These are phyloP conservation scores for Clinocottus analis DNA, from an alignment of 2,113 vertebrate species.

Conservation along the genomic window DNA sequence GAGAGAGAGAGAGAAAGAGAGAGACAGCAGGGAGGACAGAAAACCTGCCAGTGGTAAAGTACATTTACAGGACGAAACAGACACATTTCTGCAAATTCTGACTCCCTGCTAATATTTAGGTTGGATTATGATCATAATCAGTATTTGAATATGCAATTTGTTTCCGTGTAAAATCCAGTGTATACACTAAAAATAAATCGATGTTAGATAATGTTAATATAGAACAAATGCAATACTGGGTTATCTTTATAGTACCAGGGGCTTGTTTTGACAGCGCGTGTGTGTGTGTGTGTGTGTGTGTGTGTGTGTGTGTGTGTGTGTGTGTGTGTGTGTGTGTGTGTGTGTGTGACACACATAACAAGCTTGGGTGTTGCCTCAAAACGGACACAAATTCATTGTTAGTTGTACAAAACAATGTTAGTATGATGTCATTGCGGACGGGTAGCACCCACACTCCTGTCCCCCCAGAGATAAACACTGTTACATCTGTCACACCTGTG, in stretches of 20 bases:
- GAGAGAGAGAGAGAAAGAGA: not conserved
- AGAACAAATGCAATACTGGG: not conserved
- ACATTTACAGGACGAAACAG: slow-evolving; percentile 7
- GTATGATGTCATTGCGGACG: not conserved
- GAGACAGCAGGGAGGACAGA: slow-evolving; percentile 12
- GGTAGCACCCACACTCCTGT: not conserved
- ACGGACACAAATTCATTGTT: not conserved
- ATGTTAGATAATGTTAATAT: not conserved
- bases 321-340: too few species aligned
- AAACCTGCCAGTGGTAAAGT: slow-evolving; percentile 8
- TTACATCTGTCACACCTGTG: not conserved
- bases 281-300: too few species aligned
- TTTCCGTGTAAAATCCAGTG: not conserved
- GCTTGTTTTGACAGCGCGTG: not conserved
- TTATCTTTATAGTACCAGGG: not conserved
- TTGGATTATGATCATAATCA: not conserved
- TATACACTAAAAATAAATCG: not conserved
- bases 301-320: too few species aligned
- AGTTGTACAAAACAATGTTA: not conserved
- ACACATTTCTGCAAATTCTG: not conserved
- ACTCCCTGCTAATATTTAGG: not conserved
- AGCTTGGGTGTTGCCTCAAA: not conserved
- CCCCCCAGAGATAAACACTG: not conserved
- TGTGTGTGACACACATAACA: not conserved
- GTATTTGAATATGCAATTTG: not conserved